Conservation (phyloP, 2,888 invertebrate species). For the Caenorhabditis virilis region DNA sequence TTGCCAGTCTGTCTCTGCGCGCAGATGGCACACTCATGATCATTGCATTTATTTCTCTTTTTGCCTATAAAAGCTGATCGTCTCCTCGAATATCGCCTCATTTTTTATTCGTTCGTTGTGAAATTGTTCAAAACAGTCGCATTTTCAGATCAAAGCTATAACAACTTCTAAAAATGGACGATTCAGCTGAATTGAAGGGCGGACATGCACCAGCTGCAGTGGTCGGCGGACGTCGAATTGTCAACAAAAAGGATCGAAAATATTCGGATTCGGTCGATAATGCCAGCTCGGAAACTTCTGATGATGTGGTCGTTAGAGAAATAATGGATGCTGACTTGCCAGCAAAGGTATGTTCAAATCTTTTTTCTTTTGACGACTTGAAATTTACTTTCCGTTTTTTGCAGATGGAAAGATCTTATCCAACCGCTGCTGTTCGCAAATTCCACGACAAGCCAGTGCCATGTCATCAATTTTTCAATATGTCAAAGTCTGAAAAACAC, state of each 20-base stretch:
- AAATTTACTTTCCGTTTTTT: constrained; percentile 6
- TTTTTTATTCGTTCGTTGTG: no score
- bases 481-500: background rate
- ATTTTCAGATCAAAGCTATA: no score
- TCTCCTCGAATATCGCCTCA: no score
- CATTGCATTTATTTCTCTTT: no score
- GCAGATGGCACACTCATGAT: no score
- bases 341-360: constrained; percentile 40
- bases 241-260: constrained; percentile 39
- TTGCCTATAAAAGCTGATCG: no score
- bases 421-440: constrained; percentile 44
- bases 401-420: constrained; percentile 50
- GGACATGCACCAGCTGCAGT: constrained; percentile 48
- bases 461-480: constrained; percentile 15
- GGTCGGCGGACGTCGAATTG: constrained; percentile 49
- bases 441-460: constrained; percentile 50
- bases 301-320: constrained; percentile 42
- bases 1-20: no score
- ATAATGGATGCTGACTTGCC: constrained; percentile 45
- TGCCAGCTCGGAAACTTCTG: constrained; percentile 42
- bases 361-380: background rate
- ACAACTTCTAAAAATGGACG: no score
- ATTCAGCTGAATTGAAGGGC: constrained; percentile 31
- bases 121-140: background rate
- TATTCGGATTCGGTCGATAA: constrained; percentile 37